Percentiles rank a stretch among this genome's conserved stretches.
Evolutionary conservation across 1,140 invertebrate genomes (phyloP).

Genomic region (Atopsyche davidsoni): DNA sequence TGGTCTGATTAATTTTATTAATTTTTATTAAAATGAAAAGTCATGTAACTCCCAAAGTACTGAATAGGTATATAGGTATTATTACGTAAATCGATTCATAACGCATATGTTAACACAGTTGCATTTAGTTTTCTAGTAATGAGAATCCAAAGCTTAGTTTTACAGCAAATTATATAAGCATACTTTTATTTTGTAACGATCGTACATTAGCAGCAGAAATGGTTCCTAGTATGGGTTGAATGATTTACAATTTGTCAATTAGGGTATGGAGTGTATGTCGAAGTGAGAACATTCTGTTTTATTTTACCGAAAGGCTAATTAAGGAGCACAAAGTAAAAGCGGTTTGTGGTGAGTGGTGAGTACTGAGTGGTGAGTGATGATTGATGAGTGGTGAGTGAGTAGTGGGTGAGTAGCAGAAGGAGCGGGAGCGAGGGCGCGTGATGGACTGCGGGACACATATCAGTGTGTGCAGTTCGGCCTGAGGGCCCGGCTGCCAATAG

Average conservation of each 20-base stretch:
- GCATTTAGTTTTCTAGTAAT: slow-evolving; percentile 49
- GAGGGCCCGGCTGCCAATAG: slow-evolving; percentile 32
- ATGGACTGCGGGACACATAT: slow-evolving; percentile 19
- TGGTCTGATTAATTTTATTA: slow-evolving; percentile 31
- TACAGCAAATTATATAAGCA: slow-evolving; percentile 33
- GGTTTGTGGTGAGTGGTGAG: neutral
- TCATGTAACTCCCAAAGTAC: slow-evolving; percentile 41
- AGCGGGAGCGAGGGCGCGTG: neutral
- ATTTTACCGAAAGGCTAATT: slow-evolving; percentile 6
- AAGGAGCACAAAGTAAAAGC: slow-evolving; percentile 7
- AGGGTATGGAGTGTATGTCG: slow-evolving; percentile 36
- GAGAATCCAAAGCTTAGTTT: slow-evolving; percentile 51
- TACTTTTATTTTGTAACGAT: slow-evolving; percentile 35
- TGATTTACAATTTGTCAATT: slow-evolving; percentile 50
- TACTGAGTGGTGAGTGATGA: too few relatives aligned
- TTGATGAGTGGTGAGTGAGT: neutral
- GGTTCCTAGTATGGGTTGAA: slow-evolving; percentile 50
- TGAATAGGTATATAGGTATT: slow-evolving; percentile 41
- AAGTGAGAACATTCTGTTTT: slow-evolving; percentile 17
- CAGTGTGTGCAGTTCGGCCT: slow-evolving; percentile 23
- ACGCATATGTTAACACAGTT: slow-evolving; percentile 35
- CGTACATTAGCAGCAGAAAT: slow-evolving; percentile 50
- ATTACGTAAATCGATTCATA: slow-evolving; percentile 26
- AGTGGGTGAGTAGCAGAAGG: neutral
- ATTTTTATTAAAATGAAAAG: slow-evolving; percentile 29